A percentile compares a stretch with the other conserved stretches of the same genome.
These are phyloP conservation scores for Sinocyclocheilus anshuiensis DNA, from an alignment of 2,113 vertebrate genomes.

Conservation along the genomic window DNA sequence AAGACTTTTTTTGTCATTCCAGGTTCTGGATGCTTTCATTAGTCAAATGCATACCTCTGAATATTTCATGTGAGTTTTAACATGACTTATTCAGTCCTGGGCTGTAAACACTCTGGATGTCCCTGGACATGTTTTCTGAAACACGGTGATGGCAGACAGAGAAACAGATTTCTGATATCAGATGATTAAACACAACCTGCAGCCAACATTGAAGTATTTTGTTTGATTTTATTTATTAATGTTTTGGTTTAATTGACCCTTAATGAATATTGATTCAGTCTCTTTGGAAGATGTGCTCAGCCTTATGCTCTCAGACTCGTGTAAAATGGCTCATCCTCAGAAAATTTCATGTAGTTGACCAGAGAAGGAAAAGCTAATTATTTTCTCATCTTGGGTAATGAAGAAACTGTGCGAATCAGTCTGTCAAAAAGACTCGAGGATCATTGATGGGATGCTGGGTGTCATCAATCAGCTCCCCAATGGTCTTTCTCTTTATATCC, in stretches of 20 bases:
- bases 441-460: neutral
- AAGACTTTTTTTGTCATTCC: neutral
- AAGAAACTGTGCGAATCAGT: neutral
- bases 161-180: neutral
- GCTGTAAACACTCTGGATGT: neutral
- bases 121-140: neutral
- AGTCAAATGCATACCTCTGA: neutral
- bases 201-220: neutral
- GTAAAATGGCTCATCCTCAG: neutral
- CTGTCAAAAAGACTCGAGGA: neutral
- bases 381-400: neutral
- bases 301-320: neutral
- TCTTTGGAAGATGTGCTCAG: neutral
- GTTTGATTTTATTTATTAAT: neutral
- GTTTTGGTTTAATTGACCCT: conserved; percentile 3
- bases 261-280: conserved; percentile 1
- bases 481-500: neutral
- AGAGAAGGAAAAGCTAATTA: neutral
- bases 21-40: neutral
- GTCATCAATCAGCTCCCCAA: neutral
- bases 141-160: neutral
- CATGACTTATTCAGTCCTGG: neutral
- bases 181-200: neutral
- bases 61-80: conserved; percentile 10
- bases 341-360: neutral